Percentiles rank a stretch among this genome's conserved stretches.
These are phyloP conservation scores for Nesidiocoris tenuis DNA, from an alignment of 2,888 invertebrate species.

Conservation along the genomic window DNA sequence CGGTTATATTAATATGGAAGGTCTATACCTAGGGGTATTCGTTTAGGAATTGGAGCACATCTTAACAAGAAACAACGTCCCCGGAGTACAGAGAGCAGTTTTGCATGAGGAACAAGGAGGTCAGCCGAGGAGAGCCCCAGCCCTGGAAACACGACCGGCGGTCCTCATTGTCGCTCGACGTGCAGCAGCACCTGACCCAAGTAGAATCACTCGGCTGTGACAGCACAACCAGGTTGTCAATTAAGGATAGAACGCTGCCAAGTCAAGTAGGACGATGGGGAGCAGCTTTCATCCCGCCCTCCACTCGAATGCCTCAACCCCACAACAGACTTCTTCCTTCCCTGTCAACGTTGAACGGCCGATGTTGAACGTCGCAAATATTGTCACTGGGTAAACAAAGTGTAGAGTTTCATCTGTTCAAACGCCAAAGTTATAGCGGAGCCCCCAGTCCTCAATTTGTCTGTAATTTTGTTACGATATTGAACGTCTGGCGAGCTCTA, in stretches of 20 bases:
- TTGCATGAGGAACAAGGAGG: no score
- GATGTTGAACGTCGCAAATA: not conserved
- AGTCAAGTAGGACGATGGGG: not conserved
- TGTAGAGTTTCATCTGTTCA: not conserved
- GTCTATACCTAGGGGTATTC: no score
- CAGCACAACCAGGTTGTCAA: conserved; percentile 35
- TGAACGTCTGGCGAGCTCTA: no score
- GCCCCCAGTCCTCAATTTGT: no score
- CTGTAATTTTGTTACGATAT: no score
- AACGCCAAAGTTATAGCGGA: no score
- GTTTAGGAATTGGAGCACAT: no score
- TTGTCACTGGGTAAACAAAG: not conserved
- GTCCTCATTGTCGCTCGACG: not conserved
- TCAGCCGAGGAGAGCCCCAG: not conserved
- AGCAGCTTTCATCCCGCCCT: conserved; percentile 22
- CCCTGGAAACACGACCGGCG: not conserved
- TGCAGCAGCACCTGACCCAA: conserved; percentile 1
- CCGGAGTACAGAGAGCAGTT: no score
- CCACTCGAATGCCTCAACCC: conserved; percentile 12
- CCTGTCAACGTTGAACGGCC: not conserved
- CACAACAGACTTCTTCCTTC: not conserved
- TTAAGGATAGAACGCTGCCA: conserved; percentile 8
- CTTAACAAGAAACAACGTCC: no score
- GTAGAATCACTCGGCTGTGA: conserved; percentile 14
- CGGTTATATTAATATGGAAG: no score